A percentile compares a stretch with the other conserved stretches of the same genome.
Evolutionary conservation across 2,113 vertebrate genomes (phyloP).

Genomic region (Paraplagusia blochii): DNA sequence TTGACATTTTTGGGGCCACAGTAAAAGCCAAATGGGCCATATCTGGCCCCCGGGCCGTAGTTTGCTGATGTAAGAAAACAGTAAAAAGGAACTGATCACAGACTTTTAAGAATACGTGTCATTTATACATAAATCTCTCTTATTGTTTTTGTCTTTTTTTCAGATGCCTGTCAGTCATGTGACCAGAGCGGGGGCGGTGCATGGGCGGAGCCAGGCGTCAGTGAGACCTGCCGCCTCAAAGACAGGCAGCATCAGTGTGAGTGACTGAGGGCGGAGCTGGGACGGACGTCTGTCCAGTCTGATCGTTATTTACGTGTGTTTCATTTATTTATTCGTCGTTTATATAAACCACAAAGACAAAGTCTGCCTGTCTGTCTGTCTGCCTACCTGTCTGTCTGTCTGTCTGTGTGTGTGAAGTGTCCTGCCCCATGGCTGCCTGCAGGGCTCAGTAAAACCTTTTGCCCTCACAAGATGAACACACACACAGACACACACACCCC

Average conservation of each 20-base stretch:
- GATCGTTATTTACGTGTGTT: too few relatives aligned
- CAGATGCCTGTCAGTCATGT: conserved; percentile 18
- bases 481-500: conserved; percentile 47
- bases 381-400: conserved; percentile 15
- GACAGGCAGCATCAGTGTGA: conserved; percentile 13
- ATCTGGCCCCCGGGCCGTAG: too few relatives aligned
- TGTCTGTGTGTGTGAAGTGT: conserved; percentile 31
- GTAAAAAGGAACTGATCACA: too few relatives aligned
- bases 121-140: neutral
- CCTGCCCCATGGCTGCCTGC: conserved; percentile 55
- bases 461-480: conserved; percentile 43
- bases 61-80: too few relatives aligned
- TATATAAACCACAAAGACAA: conserved; percentile 37
- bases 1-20: too few relatives aligned
- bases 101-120: neutral
- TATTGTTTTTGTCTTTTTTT: neutral
- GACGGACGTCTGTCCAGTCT: too few relatives aligned
- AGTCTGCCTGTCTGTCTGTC: conserved; percentile 11
- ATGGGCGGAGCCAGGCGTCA: conserved; percentile 30
- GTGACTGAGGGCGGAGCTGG: conserved; percentile 5
- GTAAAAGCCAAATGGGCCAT: too few relatives aligned
- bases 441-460: conserved; percentile 61
- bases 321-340: too few relatives aligned
- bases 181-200: conserved; percentile 10
- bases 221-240: conserved; percentile 12